A percentile compares a stretch with the other conserved stretches of the same genome.
These are phyloP conservation scores for Drosophila rhopaloa DNA, from an alignment of 1,140 invertebrate genomes.

Conservation along the genomic window DNA sequence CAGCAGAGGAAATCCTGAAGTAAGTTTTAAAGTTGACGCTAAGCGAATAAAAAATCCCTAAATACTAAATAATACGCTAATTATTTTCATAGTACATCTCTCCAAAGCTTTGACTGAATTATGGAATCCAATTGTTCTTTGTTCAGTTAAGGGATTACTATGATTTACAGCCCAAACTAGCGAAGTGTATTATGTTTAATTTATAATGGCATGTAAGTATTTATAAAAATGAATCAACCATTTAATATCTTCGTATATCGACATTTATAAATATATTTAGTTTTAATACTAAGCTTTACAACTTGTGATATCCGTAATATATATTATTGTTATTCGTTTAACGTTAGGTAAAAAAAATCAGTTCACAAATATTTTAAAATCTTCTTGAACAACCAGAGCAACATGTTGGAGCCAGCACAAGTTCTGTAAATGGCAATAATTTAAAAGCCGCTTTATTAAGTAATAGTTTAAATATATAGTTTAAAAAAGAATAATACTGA, in stretches of 20 bases:
- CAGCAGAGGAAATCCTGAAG: not conserved
- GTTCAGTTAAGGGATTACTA: not conserved
- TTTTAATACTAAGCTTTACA: not conserved
- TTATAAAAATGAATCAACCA: not conserved
- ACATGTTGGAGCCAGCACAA: too few species aligned
- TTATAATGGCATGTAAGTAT: not conserved
- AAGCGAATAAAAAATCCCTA: not conserved
- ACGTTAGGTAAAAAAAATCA: too few species aligned
- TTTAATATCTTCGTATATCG: not conserved
- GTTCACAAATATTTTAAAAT: constrained; percentile 1
- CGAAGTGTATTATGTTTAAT: not conserved
- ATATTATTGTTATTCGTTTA: too few species aligned
- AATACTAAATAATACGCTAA: constrained; percentile 1
- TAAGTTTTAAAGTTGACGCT: not conserved
- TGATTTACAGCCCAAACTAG: not conserved
- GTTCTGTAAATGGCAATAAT: too few species aligned
- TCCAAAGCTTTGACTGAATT: constrained; percentile 5
- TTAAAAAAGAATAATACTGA: too few species aligned
- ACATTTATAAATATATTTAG: not conserved
- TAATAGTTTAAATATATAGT: too few species aligned
- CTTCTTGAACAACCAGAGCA: too few species aligned
- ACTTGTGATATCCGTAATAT: too few species aligned
- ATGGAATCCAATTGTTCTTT: constrained; percentile 1
- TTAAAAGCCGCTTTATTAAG: too few species aligned
- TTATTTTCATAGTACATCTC: constrained; percentile 4